phyloP scores from a whole-genome alignment of 2,888 invertebrate genomes.

The Papilio elwesi region DNA sequence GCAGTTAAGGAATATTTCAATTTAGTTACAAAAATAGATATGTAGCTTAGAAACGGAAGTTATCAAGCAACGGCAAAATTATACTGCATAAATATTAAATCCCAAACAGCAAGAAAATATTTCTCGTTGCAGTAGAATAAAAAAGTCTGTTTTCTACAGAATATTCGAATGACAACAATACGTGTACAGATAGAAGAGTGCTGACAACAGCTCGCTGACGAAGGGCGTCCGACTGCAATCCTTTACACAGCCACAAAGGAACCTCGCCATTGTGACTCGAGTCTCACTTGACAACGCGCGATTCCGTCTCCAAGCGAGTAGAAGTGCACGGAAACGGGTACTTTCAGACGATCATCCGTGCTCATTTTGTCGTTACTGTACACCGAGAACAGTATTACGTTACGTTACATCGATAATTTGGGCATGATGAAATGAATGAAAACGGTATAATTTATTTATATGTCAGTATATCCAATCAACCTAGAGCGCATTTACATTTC shows the following conservation, averaged over 20 bases:
- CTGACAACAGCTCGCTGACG: slow-evolving; percentile 48
- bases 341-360: background rate
- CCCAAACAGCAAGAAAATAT: background rate
- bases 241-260: slow-evolving; percentile 60
- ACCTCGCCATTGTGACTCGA: slow-evolving; percentile 63
- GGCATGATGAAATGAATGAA: background rate
- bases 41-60: no score
- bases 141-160: slow-evolving; percentile 19
- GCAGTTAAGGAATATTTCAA: no score
- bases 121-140: background rate
- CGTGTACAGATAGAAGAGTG: slow-evolving; percentile 7
- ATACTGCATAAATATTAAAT: no score
- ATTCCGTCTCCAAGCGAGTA: background rate
- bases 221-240: slow-evolving; percentile 54
- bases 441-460: no score
- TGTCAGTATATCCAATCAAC: no score
- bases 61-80: no score
- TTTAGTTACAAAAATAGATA: no score
- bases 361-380: background rate
- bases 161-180: slow-evolving; percentile 27
- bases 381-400: no score
- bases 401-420: background rate
- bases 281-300: slow-evolving; percentile 54
- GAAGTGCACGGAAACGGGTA: background rate
- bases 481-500: background rate